Base-by-base conservation (phyloP, 2,797 vertebrate genomes). In the Esox lucius region DNA sequence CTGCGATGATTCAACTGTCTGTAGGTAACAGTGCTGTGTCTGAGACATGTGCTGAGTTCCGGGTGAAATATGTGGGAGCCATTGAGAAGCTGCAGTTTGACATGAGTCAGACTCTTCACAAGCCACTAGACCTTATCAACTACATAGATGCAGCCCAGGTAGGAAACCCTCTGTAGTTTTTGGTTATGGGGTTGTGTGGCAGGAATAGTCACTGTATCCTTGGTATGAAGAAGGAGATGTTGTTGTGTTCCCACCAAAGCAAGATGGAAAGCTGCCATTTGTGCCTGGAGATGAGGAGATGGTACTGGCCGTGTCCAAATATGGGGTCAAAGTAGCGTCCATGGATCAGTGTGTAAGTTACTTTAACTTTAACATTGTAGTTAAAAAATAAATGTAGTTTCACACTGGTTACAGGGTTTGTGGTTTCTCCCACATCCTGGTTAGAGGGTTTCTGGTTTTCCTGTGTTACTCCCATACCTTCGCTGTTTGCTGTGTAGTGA, bases 71-170 rank as follows among this genome's bases (percentile, higher is more conserved):
- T 76, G 95, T 99, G 56, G 98, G 98, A 76, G 95, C 95, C 77
- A 95, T 99, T 64, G 95, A 98, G 92, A 97, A 94, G 79, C 64
- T 99, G 82, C 94, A 95, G 81, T 91, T 94, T 65, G 93, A 94
- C 24, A 96, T 98, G 85, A 96, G 95, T 87, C 94, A 93, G 85
- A 92, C 83, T 74, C 94, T 99, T 0, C 95, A 98, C 83, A 96
- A 96, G 71, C 96, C 98, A 5, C 78, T 98, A 85, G 96, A 99
- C 83, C 94, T 99, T 83, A 98, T 99, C 87, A 97, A 96, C 87
- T 99, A 97, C 56, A 98, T 99, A 26, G 98, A 99, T 79, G 92
- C 95, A n/a, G 96, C 97, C 74, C 97, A 99, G 95, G 97, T 98
- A 88, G 85, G 35, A 87, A 85, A 31, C 39, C 9, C 28, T 46